Base-by-base conservation (phyloP, 2,797 vertebrate genomes). In the Micromesistius poutassou region DNA sequence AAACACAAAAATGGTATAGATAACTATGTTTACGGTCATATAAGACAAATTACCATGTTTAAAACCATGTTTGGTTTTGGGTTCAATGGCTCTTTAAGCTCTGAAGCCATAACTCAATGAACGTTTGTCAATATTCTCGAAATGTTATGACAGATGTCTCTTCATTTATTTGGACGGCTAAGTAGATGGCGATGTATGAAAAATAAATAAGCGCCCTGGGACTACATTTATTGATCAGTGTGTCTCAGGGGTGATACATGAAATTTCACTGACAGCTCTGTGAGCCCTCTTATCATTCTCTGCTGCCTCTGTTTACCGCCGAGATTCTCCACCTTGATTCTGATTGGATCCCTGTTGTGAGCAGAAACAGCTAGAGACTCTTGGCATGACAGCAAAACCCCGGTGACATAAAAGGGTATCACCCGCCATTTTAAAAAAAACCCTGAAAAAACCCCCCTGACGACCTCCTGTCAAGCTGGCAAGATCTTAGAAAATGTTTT, bases 291-390 rank as follows among this genome's bases (percentile, higher is more conserved):
- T 2, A 14, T 22, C 8, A 62, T 31, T 79, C 74, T 30, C 68
- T 6, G 30, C 31, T 3, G 5, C 25, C 4, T 42, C 25, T 30
- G 22, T 62, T 77, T 76, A 72, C 62, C 62, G 13, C 71, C 36
- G 42, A 31, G 38, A 40, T 35, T 30, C 66, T 28, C 30, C 16
- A 42, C 38, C 72, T 66, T 62, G 22, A 70, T 33, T 71, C 30
- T 74, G 62, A 78, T 79, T 79, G 74, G 72, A n/a, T 73, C 33
- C 72, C 72, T 66, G 76, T 42, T 4, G 76, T 31, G 70, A 72
- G 70, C 31, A 66, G 76, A 62, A 77, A 50, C 72, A 25, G 50
- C 38, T 25, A 55, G 14, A 6, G 66, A 66, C 28, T 25, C 38
- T 55, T n/a, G 62, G 62, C 10, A n/a, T 74, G 28, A 68, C 50